Conservation (phyloP, 2,888 invertebrate genomes). For the Synanthedon vespiformis region DNA sequence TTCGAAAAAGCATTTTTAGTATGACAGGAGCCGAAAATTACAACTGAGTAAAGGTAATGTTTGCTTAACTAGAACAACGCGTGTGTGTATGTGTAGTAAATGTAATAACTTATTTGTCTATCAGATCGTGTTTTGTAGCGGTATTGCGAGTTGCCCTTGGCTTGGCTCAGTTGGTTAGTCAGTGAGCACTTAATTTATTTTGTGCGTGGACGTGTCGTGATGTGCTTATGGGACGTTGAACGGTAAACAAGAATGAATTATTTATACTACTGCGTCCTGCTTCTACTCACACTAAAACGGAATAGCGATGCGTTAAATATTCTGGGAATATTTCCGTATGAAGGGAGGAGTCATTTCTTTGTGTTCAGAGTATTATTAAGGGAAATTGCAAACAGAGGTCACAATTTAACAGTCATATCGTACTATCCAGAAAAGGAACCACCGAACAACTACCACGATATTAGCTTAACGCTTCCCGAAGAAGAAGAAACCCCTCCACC, state of each 20-base stretch:
- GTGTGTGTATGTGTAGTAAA: too few relatives aligned
- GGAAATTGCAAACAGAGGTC: constrained; percentile 72
- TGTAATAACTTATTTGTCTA: too few relatives aligned
- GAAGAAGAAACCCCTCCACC: constrained; percentile 28
- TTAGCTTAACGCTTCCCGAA: constrained; percentile 46
- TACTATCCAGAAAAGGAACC: constrained; percentile 68
- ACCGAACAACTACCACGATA: constrained; percentile 69
- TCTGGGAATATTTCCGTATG: constrained; percentile 75
- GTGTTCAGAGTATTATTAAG: constrained; percentile 72
- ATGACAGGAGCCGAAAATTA: too few relatives aligned
- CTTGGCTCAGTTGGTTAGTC: too few relatives aligned
- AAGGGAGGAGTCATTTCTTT: constrained; percentile 78
- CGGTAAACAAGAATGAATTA: not conserved
- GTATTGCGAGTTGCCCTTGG: too few relatives aligned
- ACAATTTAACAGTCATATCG: constrained; percentile 76
- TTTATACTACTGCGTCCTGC: constrained; percentile 1
- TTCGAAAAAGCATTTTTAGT: too few relatives aligned
- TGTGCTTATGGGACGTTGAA: not conserved
- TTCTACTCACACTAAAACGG: constrained; percentile 17
- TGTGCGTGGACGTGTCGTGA: not conserved
- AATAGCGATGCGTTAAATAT: constrained; percentile 47
- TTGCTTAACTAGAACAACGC: too few relatives aligned
- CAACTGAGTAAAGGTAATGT: too few relatives aligned
- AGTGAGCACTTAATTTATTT: too few relatives aligned
- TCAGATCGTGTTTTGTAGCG: too few relatives aligned